Evolutionary conservation across 2,113 vertebrate species (phyloP).

Genomic region (Brachirus orientalis): DNA sequence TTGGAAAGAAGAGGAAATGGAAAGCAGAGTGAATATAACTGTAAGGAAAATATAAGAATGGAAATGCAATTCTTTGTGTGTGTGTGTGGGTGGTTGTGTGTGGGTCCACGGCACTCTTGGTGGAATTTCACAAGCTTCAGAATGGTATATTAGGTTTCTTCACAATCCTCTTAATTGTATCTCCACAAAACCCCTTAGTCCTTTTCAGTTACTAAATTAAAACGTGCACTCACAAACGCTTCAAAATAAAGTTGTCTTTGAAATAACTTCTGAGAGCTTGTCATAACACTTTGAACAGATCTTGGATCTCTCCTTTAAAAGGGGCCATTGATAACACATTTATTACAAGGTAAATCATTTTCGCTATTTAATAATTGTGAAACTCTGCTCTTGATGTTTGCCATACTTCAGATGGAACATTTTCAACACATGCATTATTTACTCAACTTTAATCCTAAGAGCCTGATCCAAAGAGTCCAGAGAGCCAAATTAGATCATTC

Average conservation of each 20-base stretch:
- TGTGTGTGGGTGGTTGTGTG: constrained; percentile 18
- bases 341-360: constrained; percentile 62
- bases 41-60: constrained; percentile 46
- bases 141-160: constrained; percentile 20
- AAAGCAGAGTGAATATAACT: constrained; percentile 43
- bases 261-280: constrained; percentile 42
- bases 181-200: constrained; percentile 4
- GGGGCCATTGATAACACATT: constrained; percentile 28
- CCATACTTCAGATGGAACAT: constrained; percentile 59
- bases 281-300: constrained; percentile 35
- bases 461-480: constrained; percentile 43
- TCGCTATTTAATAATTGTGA: constrained; percentile 1
- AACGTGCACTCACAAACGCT: too few relatives aligned
- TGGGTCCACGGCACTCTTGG: constrained; percentile 15
- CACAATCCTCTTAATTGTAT: constrained; percentile 7
- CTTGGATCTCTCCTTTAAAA: constrained; percentile 39
- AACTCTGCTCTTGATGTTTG: constrained; percentile 33
- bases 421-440: constrained; percentile 76
- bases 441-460: constrained; percentile 71
- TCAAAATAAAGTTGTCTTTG: constrained; percentile 32
- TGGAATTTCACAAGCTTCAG: too few relatives aligned
- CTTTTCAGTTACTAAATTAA: neutral
- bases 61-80: constrained; percentile 19
- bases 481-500: constrained; percentile 69
- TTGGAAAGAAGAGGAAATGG: constrained; percentile 46